Base-by-base conservation (phyloP, 2,888 invertebrate species). In the Acanthosepion pharaonis region DNA sequence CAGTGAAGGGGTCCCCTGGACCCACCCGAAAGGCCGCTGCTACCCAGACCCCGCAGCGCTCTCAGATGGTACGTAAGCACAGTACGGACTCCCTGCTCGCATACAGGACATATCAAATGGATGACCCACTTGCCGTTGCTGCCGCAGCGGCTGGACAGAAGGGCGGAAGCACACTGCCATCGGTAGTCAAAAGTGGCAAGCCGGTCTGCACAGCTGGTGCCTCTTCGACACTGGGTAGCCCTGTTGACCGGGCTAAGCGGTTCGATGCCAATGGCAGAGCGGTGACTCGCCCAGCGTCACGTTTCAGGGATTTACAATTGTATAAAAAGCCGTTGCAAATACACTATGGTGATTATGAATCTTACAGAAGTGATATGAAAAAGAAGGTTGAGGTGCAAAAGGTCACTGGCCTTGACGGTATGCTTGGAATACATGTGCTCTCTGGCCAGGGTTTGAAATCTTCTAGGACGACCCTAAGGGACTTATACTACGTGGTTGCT, bases 401-500 rank as follows among this genome's bases (percentile, higher is more conserved):
- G 94, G 95, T 96, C 18, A 95, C 95, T 42, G 97, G 96, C 23
- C 95, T 96, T 91, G 96, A 96, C 95, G 97, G 97, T 2, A 95
- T 97, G 94, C 96, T 97, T 42, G 96, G 96, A 94, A 96, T 97
- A 48, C 97, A 97, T 95, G 97, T 98, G 91, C 96, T 97, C 94
- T 98, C 98, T 95, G 98, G 98, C 42, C 97, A 97, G 95, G 98
- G 98, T 23, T 97, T 98, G 55, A 97, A 97, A 95, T 97, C 97
- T 93, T 97, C 97, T 55, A 96, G 97, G 94, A 97, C 97, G 94
- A 96, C 97, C 93, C 96, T 97, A 28, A 96, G 97, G 42, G 99
- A 99, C 97, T 98, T 99, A 95, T 99, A 99, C 97, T 99, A 99
- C 97, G 99, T 99, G 78, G 98, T 99, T 95, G 99, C 99, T 97